Evolutionary conservation across 2,113 vertebrate genomes (phyloP).

Genomic region (Anthoscopus minutus): DNA sequence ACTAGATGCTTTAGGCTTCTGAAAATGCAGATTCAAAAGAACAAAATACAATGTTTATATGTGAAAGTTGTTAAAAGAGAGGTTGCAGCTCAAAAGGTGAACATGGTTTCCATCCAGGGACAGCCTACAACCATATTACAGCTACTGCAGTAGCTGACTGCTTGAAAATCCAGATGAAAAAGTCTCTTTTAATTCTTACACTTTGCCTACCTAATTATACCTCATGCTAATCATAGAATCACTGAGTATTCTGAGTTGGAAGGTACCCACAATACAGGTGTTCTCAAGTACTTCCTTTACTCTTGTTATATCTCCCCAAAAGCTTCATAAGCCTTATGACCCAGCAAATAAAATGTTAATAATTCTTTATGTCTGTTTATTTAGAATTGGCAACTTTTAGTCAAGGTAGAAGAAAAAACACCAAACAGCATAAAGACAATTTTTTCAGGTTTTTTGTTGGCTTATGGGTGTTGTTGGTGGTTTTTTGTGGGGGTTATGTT

Average conservation of each 20-base stretch:
- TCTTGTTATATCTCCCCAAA: neutral
- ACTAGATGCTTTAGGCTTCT: neutral
- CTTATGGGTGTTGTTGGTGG: neutral
- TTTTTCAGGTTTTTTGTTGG: neutral
- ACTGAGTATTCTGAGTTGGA: neutral
- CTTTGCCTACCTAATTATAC: neutral
- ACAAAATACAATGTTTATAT: neutral
- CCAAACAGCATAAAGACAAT: fast-evolving
- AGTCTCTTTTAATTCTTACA: neutral
- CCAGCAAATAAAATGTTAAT: neutral
- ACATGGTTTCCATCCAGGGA: neutral
- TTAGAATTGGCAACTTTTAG: neutral
- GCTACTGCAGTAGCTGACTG: neutral
- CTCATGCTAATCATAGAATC: neutral
- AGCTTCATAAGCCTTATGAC: neutral
- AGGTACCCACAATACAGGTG: too few species aligned
- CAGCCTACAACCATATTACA: neutral
- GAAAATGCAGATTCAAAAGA: neutral
- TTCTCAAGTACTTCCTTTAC: neutral
- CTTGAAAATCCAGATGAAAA: neutral
- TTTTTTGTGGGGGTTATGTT: neutral
- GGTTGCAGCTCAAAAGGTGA: neutral
- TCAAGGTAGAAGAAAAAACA: neutral
- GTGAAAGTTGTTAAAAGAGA: neutral
- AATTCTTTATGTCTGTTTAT: neutral